phyloP scores from a whole-genome alignment of 2,797 vertebrate species.

The Sebastes kiyomatsui region DNA sequence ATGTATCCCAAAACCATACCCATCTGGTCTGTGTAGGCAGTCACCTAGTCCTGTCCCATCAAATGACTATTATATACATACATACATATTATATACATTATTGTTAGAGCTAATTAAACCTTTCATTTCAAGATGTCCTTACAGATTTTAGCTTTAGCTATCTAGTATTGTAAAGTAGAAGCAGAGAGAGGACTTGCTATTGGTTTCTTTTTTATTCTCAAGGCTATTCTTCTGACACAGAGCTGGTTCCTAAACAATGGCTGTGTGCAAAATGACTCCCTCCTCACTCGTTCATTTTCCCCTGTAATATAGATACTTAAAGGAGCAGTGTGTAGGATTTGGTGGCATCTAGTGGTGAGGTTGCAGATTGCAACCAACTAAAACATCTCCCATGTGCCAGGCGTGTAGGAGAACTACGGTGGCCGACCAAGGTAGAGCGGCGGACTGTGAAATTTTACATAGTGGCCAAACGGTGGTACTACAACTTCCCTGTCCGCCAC shows the following conservation, averaged over 20 bases:
- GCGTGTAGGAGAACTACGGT: too few species aligned
- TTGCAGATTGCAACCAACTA: too few species aligned
- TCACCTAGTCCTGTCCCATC: background rate
- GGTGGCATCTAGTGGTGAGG: too few species aligned
- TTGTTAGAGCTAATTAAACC: background rate
- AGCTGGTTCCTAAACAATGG: background rate
- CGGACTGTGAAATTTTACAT: too few species aligned
- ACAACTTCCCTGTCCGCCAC: rapidly evolving
- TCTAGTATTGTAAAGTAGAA: background rate
- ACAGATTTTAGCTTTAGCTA: background rate
- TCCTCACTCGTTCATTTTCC: background rate
- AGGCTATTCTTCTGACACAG: background rate
- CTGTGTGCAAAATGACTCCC: background rate
- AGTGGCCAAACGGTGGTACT: too few species aligned
- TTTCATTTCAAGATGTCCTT: background rate
- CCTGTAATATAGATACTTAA: background rate
- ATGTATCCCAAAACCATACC: background rate
- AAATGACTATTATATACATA: background rate
- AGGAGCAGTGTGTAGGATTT: too few species aligned
- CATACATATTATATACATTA: background rate
- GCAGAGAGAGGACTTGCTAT: background rate
- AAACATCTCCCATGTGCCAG: too few species aligned
- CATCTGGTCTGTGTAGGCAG: background rate
- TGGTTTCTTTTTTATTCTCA: background rate
- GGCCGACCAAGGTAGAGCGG: too few species aligned